Evolutionary conservation across 2,888 invertebrate species (phyloP), one percentile per base, ranked within the genome.

Genomic region (Caenorhabditis zanzibari): DNA sequence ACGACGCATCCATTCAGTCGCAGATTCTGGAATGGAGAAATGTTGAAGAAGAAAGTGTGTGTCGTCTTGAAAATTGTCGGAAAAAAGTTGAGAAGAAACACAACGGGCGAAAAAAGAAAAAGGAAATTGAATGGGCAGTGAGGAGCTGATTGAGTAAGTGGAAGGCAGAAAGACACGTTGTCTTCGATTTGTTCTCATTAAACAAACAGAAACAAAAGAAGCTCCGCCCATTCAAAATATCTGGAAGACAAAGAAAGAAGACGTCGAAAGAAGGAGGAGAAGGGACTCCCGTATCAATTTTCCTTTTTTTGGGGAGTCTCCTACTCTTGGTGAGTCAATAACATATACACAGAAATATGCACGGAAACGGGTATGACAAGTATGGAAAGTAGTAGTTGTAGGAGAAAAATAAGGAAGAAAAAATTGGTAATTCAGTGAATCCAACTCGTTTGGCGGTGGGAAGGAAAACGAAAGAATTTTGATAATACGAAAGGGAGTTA

Each of bases 121-220:
- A 54, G 81, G 74, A 81, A 81, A 81, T 81, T 81, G 81, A 74
- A 81, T 81, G 81, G 56, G 59, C 58, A 75, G 66, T 64, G 66
- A 58, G 75, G 54, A 54, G 66, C 81, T 81, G 81, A 81, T 81
- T 81, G 81, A 81, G 74, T 81, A 81, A 81, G 81, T 81, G 81
- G 73, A 68, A 41, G 22, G 38, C n/a, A 32, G 28, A 59, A 19
- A 26, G 16, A 14, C 61, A 54, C 59, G 16, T 74, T 81, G 66
- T 81, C 81, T 61, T 81, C 74, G 77, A 77, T 77, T 77, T 77
- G 77, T 77, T 81, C 81, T 81, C 81, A 81, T 81, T 81, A 81
- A 81, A 74, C 81, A 81, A 81, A 75, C 74, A 81, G 38, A 61
- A 61, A 54, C 54, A 38, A 61, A 61, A 24, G 66, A 44, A 47